phyloP scores from a whole-genome alignment of 2,888 invertebrate genomes.

The Drosophila lacicola region DNA sequence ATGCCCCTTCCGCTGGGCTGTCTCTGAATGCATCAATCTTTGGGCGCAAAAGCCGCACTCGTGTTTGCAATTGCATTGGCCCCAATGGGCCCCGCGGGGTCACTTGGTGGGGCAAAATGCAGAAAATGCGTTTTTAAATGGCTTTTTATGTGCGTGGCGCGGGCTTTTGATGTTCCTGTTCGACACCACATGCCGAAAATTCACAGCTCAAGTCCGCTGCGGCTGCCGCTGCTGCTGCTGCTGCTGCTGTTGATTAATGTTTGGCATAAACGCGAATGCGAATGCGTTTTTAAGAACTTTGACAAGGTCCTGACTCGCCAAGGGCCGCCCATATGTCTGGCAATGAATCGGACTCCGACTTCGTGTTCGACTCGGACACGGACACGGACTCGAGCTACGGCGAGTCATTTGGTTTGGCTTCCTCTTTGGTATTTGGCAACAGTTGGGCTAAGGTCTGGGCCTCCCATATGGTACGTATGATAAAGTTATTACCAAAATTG shows the following conservation, averaged over 20 bases:
- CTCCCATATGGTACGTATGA: slow-evolving; percentile 84
- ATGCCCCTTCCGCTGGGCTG: slow-evolving; percentile 59
- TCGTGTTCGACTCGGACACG: neutral
- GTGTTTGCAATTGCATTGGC: slow-evolving; percentile 51
- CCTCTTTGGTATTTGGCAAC: slow-evolving; percentile 47
- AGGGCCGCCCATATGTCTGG: slow-evolving; percentile 63
- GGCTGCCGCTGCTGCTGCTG: slow-evolving; percentile 18
- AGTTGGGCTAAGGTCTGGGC: slow-evolving; percentile 69
- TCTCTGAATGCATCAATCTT: slow-evolving; percentile 78
- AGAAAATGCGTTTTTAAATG: slow-evolving; percentile 82
- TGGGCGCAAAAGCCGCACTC: slow-evolving; percentile 9
- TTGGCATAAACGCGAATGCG: slow-evolving; percentile 74
- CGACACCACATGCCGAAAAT: slow-evolving; percentile 75
- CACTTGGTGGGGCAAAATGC: slow-evolving; percentile 53
- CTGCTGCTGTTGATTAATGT: slow-evolving; percentile 80
- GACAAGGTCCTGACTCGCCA: slow-evolving; percentile 79
- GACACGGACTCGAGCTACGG: neutral
- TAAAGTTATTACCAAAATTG: slow-evolving; percentile 85
- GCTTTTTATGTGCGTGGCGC: slow-evolving; percentile 81
- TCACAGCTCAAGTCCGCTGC: slow-evolving; percentile 59
- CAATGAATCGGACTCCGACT: slow-evolving; percentile 12
- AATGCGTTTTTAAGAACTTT: slow-evolving; percentile 79
- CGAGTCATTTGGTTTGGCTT: slow-evolving; percentile 61
- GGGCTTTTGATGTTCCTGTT: slow-evolving; percentile 74
- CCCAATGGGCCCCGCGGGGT: slow-evolving; percentile 50